Evolutionary conservation across 92 coral and sea anemone species (phyloP).

Genomic region (Actinernus sp.): DNA sequence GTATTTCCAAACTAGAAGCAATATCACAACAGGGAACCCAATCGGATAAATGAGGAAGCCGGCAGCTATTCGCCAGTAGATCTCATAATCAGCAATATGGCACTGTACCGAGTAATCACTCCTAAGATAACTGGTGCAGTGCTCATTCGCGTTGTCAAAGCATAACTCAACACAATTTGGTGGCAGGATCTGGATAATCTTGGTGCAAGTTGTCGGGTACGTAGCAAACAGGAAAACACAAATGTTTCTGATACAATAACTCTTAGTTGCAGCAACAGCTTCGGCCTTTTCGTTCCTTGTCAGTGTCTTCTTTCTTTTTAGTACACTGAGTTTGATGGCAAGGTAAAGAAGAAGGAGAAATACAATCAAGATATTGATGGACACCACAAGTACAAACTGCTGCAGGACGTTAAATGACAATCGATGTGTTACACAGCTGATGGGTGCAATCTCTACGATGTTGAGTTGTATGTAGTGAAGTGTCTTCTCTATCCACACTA

Average conservation of each 20-base stretch:
- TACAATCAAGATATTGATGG: constrained; percentile 15
- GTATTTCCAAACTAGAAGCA: constrained; percentile 46
- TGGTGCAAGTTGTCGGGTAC: constrained; percentile 55
- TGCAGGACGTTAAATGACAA: constrained; percentile 42
- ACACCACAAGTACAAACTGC: constrained; percentile 34
- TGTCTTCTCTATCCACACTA: constrained; percentile 54
- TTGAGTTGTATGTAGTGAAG: constrained; percentile 50
- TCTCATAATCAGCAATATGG: constrained; percentile 6
- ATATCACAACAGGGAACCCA: constrained; percentile 55
- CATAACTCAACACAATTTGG: constrained; percentile 47
- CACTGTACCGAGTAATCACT: constrained; percentile 57
- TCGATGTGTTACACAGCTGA: constrained; percentile 23
- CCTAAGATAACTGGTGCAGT: constrained; percentile 30
- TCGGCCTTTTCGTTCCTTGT: constrained; percentile 1
- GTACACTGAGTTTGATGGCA: constrained; percentile 17
- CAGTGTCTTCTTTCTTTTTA: constrained; percentile 2
- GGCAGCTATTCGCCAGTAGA: constrained; percentile 45
- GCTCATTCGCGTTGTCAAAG: constrained; percentile 6
- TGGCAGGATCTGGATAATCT: constrained; percentile 58
- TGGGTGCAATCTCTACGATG: constrained; percentile 52
- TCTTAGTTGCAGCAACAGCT: constrained; percentile 3
- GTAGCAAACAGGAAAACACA: constrained; percentile 58
- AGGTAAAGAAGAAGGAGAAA: constrained; percentile 13
- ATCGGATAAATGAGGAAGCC: constrained; percentile 51
- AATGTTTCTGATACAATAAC: constrained; percentile 30